Evolutionary conservation across 2,888 invertebrate genomes (phyloP).

Genomic region (Tenodera sinensis): DNA sequence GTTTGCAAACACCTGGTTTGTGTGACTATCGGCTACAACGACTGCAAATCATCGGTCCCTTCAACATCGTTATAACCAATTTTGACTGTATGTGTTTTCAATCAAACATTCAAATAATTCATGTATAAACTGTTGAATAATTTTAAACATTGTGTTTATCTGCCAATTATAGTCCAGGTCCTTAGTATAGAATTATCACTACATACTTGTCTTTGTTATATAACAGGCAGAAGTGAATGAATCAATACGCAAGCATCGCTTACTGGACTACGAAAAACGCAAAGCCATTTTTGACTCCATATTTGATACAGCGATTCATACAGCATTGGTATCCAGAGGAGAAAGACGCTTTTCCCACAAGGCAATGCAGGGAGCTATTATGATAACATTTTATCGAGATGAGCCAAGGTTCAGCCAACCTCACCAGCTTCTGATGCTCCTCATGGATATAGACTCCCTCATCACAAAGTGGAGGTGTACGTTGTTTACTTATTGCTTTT

Average conservation of each 20-base stretch:
- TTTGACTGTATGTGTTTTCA: no score
- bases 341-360: constrained; percentile 85
- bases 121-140: no score
- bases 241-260: constrained; percentile 58
- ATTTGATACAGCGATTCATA: constrained; percentile 80
- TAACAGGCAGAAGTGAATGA: constrained; percentile 59
- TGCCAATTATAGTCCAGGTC: no score
- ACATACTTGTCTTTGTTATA: neutral
- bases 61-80: no score
- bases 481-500: constrained; percentile 39
- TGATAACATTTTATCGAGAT: constrained; percentile 96
- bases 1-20: no score
- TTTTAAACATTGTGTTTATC: no score
- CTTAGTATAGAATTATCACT: no score
- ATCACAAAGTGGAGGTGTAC: constrained; percentile 99
- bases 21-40: no score
- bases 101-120: no score
- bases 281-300: constrained; percentile 85
- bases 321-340: constrained; percentile 77
- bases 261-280: constrained; percentile 73
- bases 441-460: constrained; percentile 97
- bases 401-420: constrained; percentile 98
- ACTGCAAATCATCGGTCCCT: no score
- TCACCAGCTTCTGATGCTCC: constrained; percentile 86
- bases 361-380: constrained; percentile 94